Percentiles rank a stretch among this genome's conserved stretches.
These are phyloP conservation scores for Oophaga sylvatica DNA, from an alignment of 2,797 vertebrate species.

Conservation along the genomic window DNA sequence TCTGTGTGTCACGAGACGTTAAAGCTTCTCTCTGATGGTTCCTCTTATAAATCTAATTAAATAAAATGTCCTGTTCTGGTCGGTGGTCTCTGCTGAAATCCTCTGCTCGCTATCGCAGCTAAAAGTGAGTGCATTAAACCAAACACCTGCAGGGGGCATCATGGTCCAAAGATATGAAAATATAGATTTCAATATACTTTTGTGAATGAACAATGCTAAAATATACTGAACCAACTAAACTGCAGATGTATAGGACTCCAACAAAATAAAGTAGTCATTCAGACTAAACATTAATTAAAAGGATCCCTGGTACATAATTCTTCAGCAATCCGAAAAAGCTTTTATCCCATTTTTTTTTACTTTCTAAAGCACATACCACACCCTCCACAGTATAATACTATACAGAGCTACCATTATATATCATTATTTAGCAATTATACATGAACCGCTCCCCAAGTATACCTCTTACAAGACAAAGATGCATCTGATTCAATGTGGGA, in stretches of 20 bases:
- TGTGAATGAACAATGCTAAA: neutral
- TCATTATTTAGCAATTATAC: conserved; percentile 9
- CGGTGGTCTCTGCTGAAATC: conserved; percentile 1
- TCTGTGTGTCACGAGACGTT: conserved; percentile 30
- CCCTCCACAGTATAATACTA: conserved; percentile 10
- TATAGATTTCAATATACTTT: neutral
- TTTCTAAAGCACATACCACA: neutral
- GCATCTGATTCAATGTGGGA: neutral
- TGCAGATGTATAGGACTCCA: neutral
- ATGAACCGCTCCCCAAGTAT: neutral
- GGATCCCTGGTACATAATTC: neutral
- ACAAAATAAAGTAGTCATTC: neutral
- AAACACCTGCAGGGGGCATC: conserved; percentile 41
- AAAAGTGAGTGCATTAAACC: neutral
- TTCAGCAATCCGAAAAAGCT: neutral
- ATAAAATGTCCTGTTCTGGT: conserved; percentile 44
- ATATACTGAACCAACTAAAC: neutral
- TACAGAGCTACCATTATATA: neutral
- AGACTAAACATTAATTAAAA: neutral
- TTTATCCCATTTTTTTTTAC: neutral
- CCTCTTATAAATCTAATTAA: conserved; percentile 37
- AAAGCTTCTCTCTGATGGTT: conserved; percentile 34
- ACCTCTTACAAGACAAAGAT: neutral
- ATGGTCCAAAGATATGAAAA: neutral
- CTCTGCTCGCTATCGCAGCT: neutral